A percentile compares a stretch with the other conserved stretches of the same genome.
These are phyloP conservation scores for Thereva unica DNA, from an alignment of 2,888 invertebrate genomes.

Conservation along the genomic window DNA sequence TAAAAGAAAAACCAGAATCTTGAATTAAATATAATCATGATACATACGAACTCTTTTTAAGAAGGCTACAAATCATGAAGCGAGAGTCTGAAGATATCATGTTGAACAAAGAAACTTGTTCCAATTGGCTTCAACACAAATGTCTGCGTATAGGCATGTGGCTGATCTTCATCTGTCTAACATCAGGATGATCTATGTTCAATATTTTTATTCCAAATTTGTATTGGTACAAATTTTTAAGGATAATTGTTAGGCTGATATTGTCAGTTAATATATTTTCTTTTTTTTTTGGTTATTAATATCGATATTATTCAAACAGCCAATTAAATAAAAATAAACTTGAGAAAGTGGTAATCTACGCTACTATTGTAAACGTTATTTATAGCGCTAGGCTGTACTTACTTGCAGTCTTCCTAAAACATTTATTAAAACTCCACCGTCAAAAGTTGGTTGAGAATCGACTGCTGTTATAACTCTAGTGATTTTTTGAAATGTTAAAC, in stretches of 20 bases:
- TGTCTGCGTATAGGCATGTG: conserved; percentile 90
- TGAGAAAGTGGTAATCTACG: background rate
- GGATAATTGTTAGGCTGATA: background rate
- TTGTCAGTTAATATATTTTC: background rate
- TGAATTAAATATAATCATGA: background rate
- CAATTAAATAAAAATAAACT: background rate
- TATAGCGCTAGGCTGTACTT: conserved; percentile 50
- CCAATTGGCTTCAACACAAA: conserved; percentile 90
- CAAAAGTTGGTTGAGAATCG: conserved; percentile 97
- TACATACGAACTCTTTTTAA: conserved; percentile 18
- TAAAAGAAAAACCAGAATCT: conserved; percentile 15
- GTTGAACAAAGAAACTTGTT: conserved; percentile 89
- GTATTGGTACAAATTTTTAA: conserved; percentile 3
- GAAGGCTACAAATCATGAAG: conserved; percentile 75
- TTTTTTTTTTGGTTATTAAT: background rate
- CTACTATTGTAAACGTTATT: background rate
- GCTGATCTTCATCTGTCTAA: conserved; percentile 94
- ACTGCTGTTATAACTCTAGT: conserved; percentile 88
- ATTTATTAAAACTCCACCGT: conserved; percentile 94
- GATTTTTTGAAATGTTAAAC: conserved; percentile 90
- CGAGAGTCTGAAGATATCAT: conserved; percentile 92
- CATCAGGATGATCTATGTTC: conserved; percentile 39
- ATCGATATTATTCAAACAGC: background rate
- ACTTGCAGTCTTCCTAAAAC: conserved; percentile 97
- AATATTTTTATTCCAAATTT: conserved; percentile 18